Conservation (phyloP, 2,797 vertebrate species). For the Orientallactaga sibirica region DNA sequence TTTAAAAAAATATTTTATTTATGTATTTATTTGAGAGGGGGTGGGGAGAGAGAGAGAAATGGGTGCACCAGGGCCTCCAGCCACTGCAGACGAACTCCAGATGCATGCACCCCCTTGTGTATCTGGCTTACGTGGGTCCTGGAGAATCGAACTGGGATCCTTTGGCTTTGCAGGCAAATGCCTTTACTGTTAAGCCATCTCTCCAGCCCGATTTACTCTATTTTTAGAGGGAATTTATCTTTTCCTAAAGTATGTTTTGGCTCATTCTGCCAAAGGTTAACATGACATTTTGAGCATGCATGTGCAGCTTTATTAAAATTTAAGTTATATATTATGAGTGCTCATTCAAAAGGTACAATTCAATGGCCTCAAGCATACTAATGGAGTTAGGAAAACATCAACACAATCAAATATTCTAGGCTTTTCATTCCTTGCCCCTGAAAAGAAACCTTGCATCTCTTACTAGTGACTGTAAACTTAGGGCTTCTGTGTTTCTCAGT, state of each 20-base stretch:
- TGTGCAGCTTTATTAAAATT: conserved; percentile 37
- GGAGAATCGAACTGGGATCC: too few species aligned
- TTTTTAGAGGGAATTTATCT: conserved; percentile 75
- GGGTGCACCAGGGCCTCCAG: too few species aligned
- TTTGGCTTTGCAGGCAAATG: too few species aligned
- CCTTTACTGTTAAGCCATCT: too few species aligned
- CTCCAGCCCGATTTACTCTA: background rate
- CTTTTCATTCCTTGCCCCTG: too few species aligned
- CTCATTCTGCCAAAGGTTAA: conserved; percentile 4
- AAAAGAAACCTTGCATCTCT: too few species aligned
- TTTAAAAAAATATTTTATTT: background rate
- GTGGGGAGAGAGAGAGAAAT: too few species aligned
- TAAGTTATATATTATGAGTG: conserved; percentile 4
- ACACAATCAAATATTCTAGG: background rate
- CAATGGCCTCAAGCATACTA: conserved; percentile 10
- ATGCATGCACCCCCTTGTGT: too few species aligned
- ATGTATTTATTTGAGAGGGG: too few species aligned
- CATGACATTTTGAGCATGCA: background rate
- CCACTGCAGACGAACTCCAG: too few species aligned
- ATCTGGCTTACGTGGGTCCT: too few species aligned
- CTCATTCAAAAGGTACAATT: background rate
- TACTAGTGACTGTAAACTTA: background rate
- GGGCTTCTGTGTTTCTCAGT: background rate
- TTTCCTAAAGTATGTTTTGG: conserved; percentile 72
- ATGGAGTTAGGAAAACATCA: background rate